Evolutionary conservation across 2,888 invertebrate genomes (phyloP).

Genomic region (Hydroisotoma schaefferi): DNA sequence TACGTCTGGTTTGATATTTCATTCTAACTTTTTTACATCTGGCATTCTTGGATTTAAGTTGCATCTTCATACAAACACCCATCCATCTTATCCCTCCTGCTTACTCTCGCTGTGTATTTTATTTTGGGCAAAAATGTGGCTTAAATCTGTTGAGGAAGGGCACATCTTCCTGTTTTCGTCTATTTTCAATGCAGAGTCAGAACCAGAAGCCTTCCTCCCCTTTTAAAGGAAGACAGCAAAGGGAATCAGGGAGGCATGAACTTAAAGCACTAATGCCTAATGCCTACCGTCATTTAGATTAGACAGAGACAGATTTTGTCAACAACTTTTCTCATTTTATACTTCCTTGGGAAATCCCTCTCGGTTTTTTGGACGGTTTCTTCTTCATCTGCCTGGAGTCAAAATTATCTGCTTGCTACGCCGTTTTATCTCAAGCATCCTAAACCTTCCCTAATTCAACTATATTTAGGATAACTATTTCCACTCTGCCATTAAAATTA

Average conservation of each 20-base stretch:
- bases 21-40: too few species aligned
- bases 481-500: background rate
- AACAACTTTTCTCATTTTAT: slow-evolving; percentile 10
- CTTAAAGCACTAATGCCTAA: too few species aligned
- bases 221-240: slow-evolving; percentile 4
- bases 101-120: too few species aligned
- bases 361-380: too few species aligned
- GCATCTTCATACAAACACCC: too few species aligned
- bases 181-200: too few species aligned
- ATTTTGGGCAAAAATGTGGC: slow-evolving; percentile 7
- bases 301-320: slow-evolving; percentile 36
- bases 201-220: too few species aligned
- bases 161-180: slow-evolving; percentile 15
- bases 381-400: too few species aligned
- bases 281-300: slow-evolving; percentile 37
- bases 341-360: background rate
- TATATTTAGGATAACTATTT: slow-evolving; percentile 1
- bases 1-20: too few species aligned
- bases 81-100: too few species aligned
- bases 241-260: too few species aligned
- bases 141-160: slow-evolving; percentile 14
- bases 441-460: background rate
- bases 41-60: too few species aligned
- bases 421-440: slow-evolving; percentile 8
- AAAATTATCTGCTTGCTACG: background rate